These are phyloP conservation scores for Cepaea hortensis DNA, from an alignment of 2,888 invertebrate genomes.

Conservation along the genomic window DNA sequence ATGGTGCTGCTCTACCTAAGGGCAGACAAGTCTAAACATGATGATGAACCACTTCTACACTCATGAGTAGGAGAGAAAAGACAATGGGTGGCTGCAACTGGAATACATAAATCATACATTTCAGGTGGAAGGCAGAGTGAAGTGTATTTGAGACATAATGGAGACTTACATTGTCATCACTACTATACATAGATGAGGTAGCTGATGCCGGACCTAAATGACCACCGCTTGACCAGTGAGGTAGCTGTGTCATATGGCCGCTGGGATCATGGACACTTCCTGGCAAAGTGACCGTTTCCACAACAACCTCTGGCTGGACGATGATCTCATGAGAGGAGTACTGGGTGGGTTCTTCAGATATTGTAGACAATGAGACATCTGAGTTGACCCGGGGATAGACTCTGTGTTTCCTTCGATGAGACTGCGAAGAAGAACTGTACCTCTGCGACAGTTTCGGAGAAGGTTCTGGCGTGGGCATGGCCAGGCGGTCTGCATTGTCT, in stretches of 20 bases:
- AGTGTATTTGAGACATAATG: too few species aligned
- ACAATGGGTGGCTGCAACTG: too few species aligned
- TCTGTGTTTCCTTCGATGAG: constrained; percentile 44
- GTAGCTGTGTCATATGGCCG: constrained; percentile 39
- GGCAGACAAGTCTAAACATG: too few species aligned
- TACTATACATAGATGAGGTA: constrained; percentile 38
- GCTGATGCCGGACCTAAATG: constrained; percentile 33
- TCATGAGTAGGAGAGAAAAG: too few species aligned
- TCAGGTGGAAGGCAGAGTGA: not conserved
- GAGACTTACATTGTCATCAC: constrained; percentile 26
- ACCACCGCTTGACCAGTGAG: constrained; percentile 46
- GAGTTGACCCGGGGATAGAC: constrained; percentile 72
- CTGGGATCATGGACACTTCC: constrained; percentile 53
- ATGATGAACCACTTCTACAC: too few species aligned
- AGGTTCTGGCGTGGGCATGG: constrained; percentile 87
- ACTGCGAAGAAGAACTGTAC: constrained; percentile 53
- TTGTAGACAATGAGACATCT: constrained; percentile 86
- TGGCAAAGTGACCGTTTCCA: constrained; percentile 83
- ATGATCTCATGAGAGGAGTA: constrained; percentile 82
- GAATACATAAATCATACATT: too few species aligned
- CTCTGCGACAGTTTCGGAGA: constrained; percentile 64
- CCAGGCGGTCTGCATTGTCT: constrained; percentile 86
- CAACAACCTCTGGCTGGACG: constrained; percentile 92
- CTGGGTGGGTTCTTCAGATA: constrained; percentile 88
- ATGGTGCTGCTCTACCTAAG: too few species aligned